A percentile compares a stretch with the other conserved stretches of the same genome.
These are phyloP conservation scores for Epinotia demarniana DNA, from an alignment of 2,888 invertebrate genomes.

Conservation along the genomic window DNA sequence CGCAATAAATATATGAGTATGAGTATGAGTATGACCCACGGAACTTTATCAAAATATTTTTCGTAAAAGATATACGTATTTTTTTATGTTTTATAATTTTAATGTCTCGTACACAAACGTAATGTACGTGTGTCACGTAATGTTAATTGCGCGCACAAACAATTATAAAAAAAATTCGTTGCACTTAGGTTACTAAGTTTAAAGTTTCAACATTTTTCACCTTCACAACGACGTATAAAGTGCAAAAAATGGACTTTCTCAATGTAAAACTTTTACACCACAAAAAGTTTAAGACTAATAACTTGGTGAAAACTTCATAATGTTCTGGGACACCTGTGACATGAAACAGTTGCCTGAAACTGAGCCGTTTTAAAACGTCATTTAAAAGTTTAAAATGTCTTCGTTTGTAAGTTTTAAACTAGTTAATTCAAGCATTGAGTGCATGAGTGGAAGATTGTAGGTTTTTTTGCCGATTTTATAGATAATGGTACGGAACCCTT, in stretches of 20 bases:
- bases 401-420: slow-evolving; percentile 17
- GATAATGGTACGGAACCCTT: too few relatives aligned
- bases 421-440: not conserved
- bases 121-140: too few relatives aligned
- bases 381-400: slow-evolving; percentile 22
- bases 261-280: slow-evolving; percentile 22
- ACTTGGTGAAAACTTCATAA: slow-evolving; percentile 25
- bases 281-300: slow-evolving; percentile 15
- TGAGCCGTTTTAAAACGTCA: slow-evolving; percentile 19
- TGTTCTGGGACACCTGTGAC: slow-evolving; percentile 20
- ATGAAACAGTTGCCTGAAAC: slow-evolving; percentile 14
- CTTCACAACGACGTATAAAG: not conserved
- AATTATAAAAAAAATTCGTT: not conserved
- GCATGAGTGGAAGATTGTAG: not conserved
- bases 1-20: too few relatives aligned
- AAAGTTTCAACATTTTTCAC: slow-evolving; percentile 4
- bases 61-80: too few relatives aligned
- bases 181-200: not conserved
- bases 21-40: too few relatives aligned
- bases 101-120: too few relatives aligned
- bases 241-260: slow-evolving; percentile 4
- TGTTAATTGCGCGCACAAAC: not conserved
- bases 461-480: not conserved
- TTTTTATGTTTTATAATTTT: too few relatives aligned
- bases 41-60: too few relatives aligned